Conservation (phyloP, 1,140 invertebrate species). For the Neodiprion lecontei region DNA sequence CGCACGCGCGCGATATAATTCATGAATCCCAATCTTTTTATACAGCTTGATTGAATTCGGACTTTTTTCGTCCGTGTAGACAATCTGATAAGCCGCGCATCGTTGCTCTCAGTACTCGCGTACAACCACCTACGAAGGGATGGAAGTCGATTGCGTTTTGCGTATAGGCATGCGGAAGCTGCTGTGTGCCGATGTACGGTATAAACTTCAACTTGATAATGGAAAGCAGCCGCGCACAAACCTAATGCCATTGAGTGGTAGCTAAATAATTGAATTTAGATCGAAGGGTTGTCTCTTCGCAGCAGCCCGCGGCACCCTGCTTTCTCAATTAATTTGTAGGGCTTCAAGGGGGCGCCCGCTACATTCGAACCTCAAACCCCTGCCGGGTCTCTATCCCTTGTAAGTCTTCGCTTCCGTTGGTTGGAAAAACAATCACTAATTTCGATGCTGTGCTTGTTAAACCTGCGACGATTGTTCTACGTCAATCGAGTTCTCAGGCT, state of each 20-base stretch:
- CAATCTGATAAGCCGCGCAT: no score
- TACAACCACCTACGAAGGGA: no score
- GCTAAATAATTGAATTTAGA: constrained; percentile 58
- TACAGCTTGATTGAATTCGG: no score
- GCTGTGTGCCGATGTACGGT: no score
- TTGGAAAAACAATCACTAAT: constrained; percentile 37
- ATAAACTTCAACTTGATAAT: constrained; percentile 2
- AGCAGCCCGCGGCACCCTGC: constrained; percentile 30
- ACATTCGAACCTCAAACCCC: constrained; percentile 11
- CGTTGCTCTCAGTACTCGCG: no score
- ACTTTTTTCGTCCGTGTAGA: no score
- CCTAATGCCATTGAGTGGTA: constrained; percentile 12
- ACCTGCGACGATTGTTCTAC: no score
- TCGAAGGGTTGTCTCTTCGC: constrained; percentile 50
- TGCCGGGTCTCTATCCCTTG: constrained; percentile 41
- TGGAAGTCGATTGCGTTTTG: no score
- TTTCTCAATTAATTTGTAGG: constrained; percentile 55
- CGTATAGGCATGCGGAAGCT: no score
- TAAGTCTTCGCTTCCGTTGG: constrained; percentile 52
- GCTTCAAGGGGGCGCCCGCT: constrained; percentile 40
- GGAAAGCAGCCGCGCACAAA: not conserved
- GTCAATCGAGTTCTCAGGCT: no score
- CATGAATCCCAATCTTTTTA: no score
- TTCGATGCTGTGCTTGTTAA: not conserved
- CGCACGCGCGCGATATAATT: no score